Evolutionary conservation across 2,888 invertebrate genomes (phyloP), one percentile per base, ranked within the genome.

Genomic region (Eilema depressum): DNA sequence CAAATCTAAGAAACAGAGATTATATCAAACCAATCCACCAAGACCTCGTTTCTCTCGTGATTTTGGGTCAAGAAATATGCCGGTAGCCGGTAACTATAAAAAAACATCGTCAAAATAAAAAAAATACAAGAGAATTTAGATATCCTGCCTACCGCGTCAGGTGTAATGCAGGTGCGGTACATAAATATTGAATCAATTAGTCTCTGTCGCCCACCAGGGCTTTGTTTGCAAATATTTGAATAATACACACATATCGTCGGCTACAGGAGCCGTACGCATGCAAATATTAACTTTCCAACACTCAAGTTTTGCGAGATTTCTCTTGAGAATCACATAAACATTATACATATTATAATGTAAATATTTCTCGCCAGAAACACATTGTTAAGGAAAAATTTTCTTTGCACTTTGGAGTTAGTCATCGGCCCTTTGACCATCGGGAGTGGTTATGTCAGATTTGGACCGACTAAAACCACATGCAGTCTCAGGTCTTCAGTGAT

Each of bases 211-310:
- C 41, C 37, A 23, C 41, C 4, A 53, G 53, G 53, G 57, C 62
- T 33, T 23, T 62, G 62, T 33, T n/a, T 62, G 62, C 62, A 62
- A 62, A 33, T 33, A 62, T 53, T 53, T 53, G 53, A 53, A 53
- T 53, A 53, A 53, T 53, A 53, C 53, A 20, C 17, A 47, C n/a
- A 53, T 53, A 53, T 20, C 61, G 20, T 61, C 61, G 17, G 2
- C 30, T n/a, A 53, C 53, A 1, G 53, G 53, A 53, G 53, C 12
- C 14, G 20, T 33, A 33, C 2, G 17, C 37, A 63, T 28, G 62
- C 53, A 66, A 70, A 66, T 63, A 63, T 56, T 63, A 68, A 57
- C 57, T 41, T 63, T 68, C 25, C 30, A 68, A 53, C 63, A 37
- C 26, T 60, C 30, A 47, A 56, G 26, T 57, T 53, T 63, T 25